These are phyloP conservation scores for Forbesichthys papilliferus DNA, from an alignment of 2,113 vertebrate species.

Conservation along the genomic window DNA sequence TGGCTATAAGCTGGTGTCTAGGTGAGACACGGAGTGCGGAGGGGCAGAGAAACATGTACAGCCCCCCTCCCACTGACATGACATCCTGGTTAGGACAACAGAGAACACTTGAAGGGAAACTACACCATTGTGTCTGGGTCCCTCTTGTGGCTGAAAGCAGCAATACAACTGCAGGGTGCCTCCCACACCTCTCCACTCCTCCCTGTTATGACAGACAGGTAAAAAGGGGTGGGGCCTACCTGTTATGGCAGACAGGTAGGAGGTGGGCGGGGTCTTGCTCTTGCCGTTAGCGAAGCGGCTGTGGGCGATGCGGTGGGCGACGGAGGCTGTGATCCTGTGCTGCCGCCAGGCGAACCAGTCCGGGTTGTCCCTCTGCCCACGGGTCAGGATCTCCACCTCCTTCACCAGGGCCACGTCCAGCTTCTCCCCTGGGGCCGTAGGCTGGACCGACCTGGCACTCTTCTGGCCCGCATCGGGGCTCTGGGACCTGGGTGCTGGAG, in stretches of 20 bases:
- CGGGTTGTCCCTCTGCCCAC: slow-evolving; percentile 77
- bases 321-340: slow-evolving; percentile 82
- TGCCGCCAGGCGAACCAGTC: slow-evolving; percentile 78
- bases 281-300: slow-evolving; percentile 70
- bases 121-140: not conserved
- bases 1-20: not conserved
- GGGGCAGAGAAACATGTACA: not conserved
- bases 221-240: slow-evolving; percentile 25
- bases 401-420: slow-evolving; percentile 43
- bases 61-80: not conserved
- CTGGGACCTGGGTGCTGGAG: not conserved
- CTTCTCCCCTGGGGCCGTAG: slow-evolving; percentile 3
- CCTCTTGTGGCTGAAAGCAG: not conserved
- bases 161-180: not conserved
- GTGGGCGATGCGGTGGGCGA: slow-evolving; percentile 75
- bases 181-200: not conserved
- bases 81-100: not conserved
- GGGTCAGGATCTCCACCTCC: slow-evolving; percentile 75
- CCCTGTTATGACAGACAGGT: not conserved
- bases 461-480: not conserved
- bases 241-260: slow-evolving; percentile 73
- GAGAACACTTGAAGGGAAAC: not conserved
- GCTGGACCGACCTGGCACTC: not conserved
- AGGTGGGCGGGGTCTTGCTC: slow-evolving; percentile 69
- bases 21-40: not conserved